Evolutionary conservation across 2,888 invertebrate species (phyloP).

Genomic region (Diadegma fenestrale): DNA sequence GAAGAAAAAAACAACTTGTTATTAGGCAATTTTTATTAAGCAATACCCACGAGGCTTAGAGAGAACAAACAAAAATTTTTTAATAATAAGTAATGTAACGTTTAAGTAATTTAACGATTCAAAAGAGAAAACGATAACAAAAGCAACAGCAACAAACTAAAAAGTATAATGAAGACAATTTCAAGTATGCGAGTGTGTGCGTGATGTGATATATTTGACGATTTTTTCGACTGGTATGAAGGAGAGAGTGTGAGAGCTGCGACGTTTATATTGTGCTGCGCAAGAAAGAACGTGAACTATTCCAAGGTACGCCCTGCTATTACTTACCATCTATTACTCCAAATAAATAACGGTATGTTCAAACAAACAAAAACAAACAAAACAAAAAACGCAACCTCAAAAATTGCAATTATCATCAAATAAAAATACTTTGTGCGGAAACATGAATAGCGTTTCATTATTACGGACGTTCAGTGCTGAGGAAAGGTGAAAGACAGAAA

Average conservation of each 20-base stretch:
- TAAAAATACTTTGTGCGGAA: constrained; percentile 82
- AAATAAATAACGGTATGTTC: constrained; percentile 82
- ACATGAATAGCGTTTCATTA: constrained; percentile 83
- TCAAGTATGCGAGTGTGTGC: constrained; percentile 69
- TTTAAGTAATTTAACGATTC: constrained; percentile 67
- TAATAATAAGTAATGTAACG: constrained; percentile 60
- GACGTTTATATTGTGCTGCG: constrained; percentile 85
- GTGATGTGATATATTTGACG: constrained; percentile 67
- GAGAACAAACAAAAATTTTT: constrained; percentile 68
- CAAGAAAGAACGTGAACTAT: constrained; percentile 85
- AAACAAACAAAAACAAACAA: constrained; percentile 68
- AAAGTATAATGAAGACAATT: constrained; percentile 51
- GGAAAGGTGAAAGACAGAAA: constrained; percentile 84
- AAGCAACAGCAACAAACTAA: constrained; percentile 57
- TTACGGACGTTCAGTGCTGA: constrained; percentile 85
- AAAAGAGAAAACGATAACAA: constrained; percentile 55
- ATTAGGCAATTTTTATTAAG: constrained; percentile 83
- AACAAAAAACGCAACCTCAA: constrained; percentile 71
- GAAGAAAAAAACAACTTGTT: constrained; percentile 75
- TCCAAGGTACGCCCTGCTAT: constrained; percentile 85
- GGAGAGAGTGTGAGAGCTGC: constrained; percentile 81
- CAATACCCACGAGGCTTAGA: constrained; percentile 82
- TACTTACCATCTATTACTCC: constrained; percentile 83
- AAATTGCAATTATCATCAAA: constrained; percentile 80
- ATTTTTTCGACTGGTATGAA: constrained; percentile 70